Conservation (phyloP, 2,113 vertebrate genomes). For the Cebidichthys violaceus region DNA sequence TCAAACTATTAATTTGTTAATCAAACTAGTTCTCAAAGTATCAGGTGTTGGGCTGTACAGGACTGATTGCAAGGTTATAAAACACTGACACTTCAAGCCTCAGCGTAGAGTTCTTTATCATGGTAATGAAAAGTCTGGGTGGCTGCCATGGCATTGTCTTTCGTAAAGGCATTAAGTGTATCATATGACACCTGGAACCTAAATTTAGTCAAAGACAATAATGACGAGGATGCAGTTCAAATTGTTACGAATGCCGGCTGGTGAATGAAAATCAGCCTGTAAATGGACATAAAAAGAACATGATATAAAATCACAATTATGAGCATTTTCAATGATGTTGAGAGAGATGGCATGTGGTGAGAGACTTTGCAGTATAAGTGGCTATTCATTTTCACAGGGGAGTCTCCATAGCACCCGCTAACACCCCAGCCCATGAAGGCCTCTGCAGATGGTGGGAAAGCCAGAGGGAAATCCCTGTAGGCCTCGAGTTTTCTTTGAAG, state of each 20-base stretch:
- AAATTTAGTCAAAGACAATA: conserved; percentile 30
- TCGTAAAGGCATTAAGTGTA: conserved; percentile 25
- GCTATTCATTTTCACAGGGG: conserved; percentile 39
- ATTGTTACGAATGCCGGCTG: not conserved
- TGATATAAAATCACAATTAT: conserved; percentile 13
- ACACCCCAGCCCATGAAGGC: conserved; percentile 58
- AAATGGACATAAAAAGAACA: not conserved
- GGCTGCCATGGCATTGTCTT: conserved; percentile 40
- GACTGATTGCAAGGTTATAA: conserved; percentile 53
- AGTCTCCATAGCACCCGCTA: conserved; percentile 50
- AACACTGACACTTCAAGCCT: conserved; percentile 43
- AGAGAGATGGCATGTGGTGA: not conserved
- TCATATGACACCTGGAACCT: conserved; percentile 50
- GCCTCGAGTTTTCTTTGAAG: conserved; percentile 69
- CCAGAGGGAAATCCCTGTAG: conserved; percentile 73
- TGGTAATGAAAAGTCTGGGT: conserved; percentile 36
- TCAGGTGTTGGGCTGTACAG: conserved; percentile 36
- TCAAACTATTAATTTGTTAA: conserved; percentile 43
- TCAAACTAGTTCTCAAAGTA: conserved; percentile 41
- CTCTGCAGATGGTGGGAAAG: conserved; percentile 80
- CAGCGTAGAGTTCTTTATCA: conserved; percentile 44
- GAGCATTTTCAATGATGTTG: not conserved
- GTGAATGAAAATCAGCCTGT: conserved; percentile 5
- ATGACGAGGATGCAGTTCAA: conserved; percentile 26
- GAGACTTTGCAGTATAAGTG: conserved; percentile 14